Conservation (phyloP, 2,113 vertebrate genomes). For the Gymnobelideus leadbeateri region DNA sequence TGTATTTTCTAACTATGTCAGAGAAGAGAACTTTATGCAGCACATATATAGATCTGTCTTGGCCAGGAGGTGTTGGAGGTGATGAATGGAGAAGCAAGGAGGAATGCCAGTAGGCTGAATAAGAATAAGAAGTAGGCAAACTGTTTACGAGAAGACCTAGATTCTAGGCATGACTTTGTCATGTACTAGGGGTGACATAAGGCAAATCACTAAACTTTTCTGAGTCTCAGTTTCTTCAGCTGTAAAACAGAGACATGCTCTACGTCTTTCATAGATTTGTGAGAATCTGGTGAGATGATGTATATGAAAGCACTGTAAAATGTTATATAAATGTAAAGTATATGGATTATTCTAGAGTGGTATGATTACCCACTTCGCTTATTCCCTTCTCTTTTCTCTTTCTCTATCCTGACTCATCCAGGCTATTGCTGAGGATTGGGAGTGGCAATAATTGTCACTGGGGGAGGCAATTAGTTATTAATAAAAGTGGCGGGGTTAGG, state of each 20-base stretch:
- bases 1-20: not conserved
- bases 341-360: not conserved
- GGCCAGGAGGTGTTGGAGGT: not conserved
- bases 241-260: not conserved
- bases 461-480: not conserved
- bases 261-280: not conserved
- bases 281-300: not conserved
- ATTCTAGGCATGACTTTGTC: not conserved
- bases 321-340: not conserved
- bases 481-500: not conserved
- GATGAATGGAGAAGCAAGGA: not conserved
- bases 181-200: not conserved
- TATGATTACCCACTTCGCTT: not conserved
- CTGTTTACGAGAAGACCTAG: not conserved
- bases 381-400: not conserved
- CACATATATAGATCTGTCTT: not conserved
- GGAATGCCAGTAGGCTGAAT: not conserved
- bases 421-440: not conserved
- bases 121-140: not conserved
- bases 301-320: not conserved
- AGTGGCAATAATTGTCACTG: not conserved
- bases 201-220: not conserved
- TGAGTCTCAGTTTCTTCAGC: not conserved
- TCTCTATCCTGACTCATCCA: not conserved
- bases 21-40: not conserved